phyloP scores from a whole-genome alignment of 2,888 invertebrate species.

The Siphlonurus alternatus region DNA sequence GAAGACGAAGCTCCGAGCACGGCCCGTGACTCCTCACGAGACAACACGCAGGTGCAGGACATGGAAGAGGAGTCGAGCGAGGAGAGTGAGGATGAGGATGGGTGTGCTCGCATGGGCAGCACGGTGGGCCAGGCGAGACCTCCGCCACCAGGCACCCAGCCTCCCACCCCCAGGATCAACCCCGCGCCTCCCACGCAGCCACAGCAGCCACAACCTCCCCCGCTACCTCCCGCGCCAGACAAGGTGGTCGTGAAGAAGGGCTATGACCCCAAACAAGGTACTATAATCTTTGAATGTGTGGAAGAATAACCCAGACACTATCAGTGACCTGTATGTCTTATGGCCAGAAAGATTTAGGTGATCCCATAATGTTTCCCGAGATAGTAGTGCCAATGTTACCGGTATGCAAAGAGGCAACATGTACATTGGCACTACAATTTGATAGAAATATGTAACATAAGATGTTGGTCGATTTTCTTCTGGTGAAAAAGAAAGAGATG shows the following conservation, averaged over 20 bases:
- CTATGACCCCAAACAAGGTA: conserved; percentile 84
- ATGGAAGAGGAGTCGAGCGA: conserved; percentile 79
- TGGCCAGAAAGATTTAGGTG: not conserved
- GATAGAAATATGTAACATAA: no score
- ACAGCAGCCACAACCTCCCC: conserved; percentile 40
- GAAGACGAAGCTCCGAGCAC: conserved; percentile 31
- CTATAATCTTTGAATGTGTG: conserved; percentile 15
- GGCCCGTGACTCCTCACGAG: not conserved
- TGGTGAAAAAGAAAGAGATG: no score
- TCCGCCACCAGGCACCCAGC: conserved; percentile 11
- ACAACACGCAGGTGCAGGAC: conserved; percentile 40
- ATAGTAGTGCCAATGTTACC: no score
- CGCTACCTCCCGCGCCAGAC: conserved; percentile 74
- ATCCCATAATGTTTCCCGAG: no score
- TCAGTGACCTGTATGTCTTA: not conserved
- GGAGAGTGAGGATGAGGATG: conserved; percentile 40
- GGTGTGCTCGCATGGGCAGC: conserved; percentile 16
- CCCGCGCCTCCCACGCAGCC: conserved; percentile 25
- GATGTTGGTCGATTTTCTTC: no score
- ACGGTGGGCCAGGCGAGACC: not conserved
- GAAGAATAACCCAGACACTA: no score
- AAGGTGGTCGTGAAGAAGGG: conserved; percentile 88
- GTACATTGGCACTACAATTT: no score
- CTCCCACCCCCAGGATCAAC: conserved; percentile 12
- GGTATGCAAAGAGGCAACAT: no score